phyloP scores from a whole-genome alignment of 2,888 invertebrate genomes.

The Conistra vaccinii region DNA sequence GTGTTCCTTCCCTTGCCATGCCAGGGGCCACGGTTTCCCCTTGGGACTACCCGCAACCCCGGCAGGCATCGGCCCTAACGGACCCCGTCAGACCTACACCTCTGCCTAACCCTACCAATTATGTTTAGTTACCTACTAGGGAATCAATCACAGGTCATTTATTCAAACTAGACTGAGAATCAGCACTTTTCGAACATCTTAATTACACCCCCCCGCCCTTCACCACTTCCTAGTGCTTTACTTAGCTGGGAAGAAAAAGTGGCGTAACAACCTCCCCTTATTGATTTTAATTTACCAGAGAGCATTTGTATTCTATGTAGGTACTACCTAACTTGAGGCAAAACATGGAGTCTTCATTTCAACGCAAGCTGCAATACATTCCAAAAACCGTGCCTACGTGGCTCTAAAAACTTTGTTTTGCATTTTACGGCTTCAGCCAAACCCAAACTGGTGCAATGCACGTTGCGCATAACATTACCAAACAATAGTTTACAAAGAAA shows the following conservation, averaged over 20 bases:
- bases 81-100: too few species aligned
- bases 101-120: too few species aligned
- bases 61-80: too few species aligned
- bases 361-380: constrained; percentile 24
- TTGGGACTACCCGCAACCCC: too few species aligned
- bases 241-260: too few species aligned
- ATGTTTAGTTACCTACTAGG: not conserved
- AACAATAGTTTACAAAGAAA: constrained; percentile 76
- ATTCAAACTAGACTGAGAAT: too few species aligned
- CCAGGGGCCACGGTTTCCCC: too few species aligned
- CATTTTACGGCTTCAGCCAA: constrained; percentile 72
- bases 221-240: too few species aligned
- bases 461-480: constrained; percentile 68
- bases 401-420: constrained; percentile 57
- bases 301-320: not conserved
- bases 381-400: constrained; percentile 52
- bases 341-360: not conserved
- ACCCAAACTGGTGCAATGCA: constrained; percentile 67
- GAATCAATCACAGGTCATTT: not conserved
- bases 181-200: too few species aligned
- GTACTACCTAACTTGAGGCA: not conserved
- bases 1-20: too few species aligned
- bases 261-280: too few species aligned
- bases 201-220: too few species aligned
- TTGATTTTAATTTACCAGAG: not conserved